phyloP scores from a whole-genome alignment of 37 sponge, comb jelly and placozoan genomes.

The Spongia lamella region DNA sequence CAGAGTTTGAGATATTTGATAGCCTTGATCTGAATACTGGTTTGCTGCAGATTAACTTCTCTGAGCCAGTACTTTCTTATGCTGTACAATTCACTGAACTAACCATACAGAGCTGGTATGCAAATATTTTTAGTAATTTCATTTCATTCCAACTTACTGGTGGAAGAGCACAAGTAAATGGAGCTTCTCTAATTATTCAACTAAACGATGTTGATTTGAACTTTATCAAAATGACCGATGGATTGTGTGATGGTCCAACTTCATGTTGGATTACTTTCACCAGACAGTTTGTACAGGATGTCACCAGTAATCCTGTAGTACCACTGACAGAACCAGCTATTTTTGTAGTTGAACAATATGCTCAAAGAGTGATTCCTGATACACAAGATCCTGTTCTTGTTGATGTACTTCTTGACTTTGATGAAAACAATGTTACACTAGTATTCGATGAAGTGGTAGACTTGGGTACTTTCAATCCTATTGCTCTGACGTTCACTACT shows the following conservation, averaged over 20 bases:
- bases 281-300: constrained; percentile 59
- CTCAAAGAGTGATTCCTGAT: constrained; percentile 38
- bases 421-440: constrained; percentile 43
- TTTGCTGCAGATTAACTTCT: constrained; percentile 60
- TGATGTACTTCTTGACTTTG: constrained; percentile 67
- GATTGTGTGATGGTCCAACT: constrained; percentile 36
- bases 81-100: constrained; percentile 37
- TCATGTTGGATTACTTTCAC: constrained; percentile 53
- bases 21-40: constrained; percentile 69
- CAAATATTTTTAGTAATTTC: not conserved
- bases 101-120: constrained; percentile 26
- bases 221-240: constrained; percentile 27
- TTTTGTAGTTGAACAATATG: constrained; percentile 3
- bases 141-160: constrained; percentile 24
- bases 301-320: constrained; percentile 52
- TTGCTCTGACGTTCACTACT: constrained; percentile 56
- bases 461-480: constrained; percentile 58
- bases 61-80: constrained; percentile 59
- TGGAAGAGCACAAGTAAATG: constrained; percentile 34
- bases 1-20: constrained; percentile 60
- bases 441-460: constrained; percentile 77
- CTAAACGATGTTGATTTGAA: constrained; percentile 54
- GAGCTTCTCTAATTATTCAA: constrained; percentile 45
- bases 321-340: constrained; percentile 8
- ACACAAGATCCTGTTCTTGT: constrained; percentile 48